Evolutionary conservation across 1,140 invertebrate genomes (phyloP).

Genomic region (Berghia stephanieae): DNA sequence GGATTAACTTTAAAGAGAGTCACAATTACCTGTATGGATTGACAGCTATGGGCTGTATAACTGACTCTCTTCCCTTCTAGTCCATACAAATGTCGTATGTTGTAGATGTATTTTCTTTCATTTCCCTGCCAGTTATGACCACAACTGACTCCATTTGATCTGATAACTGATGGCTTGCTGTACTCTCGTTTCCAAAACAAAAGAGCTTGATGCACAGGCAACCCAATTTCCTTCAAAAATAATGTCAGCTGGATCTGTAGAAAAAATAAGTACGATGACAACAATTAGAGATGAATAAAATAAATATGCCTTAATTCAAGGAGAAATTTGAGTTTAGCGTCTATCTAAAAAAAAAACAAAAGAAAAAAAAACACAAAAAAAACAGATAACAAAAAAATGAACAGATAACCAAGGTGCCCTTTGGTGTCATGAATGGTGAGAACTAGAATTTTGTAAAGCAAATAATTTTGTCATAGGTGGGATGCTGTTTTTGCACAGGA

Average conservation of each 20-base stretch:
- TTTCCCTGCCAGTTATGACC: conserved; percentile 75
- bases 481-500: too few relatives aligned
- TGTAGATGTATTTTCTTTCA: conserved; percentile 75
- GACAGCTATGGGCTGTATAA: conserved; percentile 72
- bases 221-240: conserved; percentile 78
- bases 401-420: too few relatives aligned
- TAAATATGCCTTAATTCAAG: neutral
- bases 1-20: neutral
- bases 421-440: too few relatives aligned
- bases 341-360: conserved; percentile 6
- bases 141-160: conserved; percentile 63
- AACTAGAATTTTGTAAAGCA: too few relatives aligned
- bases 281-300: neutral
- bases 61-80: conserved; percentile 75
- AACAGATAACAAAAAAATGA: neutral
- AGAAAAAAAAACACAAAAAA: neutral
- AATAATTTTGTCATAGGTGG: too few relatives aligned
- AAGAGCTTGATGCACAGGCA: conserved; percentile 74
- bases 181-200: conserved; percentile 77
- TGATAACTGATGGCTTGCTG: conserved; percentile 66
- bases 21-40: conserved; percentile 66
- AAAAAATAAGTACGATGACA: neutral
- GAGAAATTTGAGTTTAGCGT: neutral
- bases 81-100: conserved; percentile 78
- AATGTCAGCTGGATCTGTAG: conserved; percentile 73